Base-by-base conservation (phyloP, 2,797 vertebrate species). In the Rhinophrynus dorsalis region DNA sequence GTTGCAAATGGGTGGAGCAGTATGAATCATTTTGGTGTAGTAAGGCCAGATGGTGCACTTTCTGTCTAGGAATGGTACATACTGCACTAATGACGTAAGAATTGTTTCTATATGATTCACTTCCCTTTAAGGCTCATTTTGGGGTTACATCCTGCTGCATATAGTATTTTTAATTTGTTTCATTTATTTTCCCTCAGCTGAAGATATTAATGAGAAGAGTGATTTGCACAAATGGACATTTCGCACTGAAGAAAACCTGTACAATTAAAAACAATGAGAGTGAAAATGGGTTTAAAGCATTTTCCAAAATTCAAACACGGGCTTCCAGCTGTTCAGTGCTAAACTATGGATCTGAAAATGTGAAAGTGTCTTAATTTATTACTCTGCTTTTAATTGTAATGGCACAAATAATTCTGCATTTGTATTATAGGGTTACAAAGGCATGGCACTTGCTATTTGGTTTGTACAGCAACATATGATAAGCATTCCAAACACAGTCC, bases 361-460 rank as follows among this genome's bases (percentile, higher is more conserved):
- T 58, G 12, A 58, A n/a, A 21, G 7, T 26, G 55, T 26, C 55
- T 21, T 58, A 37, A 58, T 40, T 58, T 35, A 58, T 38, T 44
- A 20, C 12, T 58, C 21, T 44, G 38, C 23, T 44, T 60, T 60
- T 60, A 37, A 38, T n/a, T 13, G 32, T 5, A 21, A 12, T 3
- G 10, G 55, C 23, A 58, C 52, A 35, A 8, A 18, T 26, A 6
- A 26, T 58, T 10, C 35, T 26, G 35, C 35, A 56, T 56, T 23
- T 56, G 30, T 10, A 29, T 13, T 56, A 10, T 26, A 38, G 57
- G 5, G 38, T 26, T 3, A 27, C 23, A 30, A 9, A 15, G 13
- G 38, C 37, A 60, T 60, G 37, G 38, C 57, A 60, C 57, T 60
- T 60, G 35, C 9, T n/a, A 40, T 60, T 15, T n/a, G 1, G 13